Evolutionary conservation across 1,140 invertebrate genomes (phyloP).

Genomic region (Bombus terrestris): DNA sequence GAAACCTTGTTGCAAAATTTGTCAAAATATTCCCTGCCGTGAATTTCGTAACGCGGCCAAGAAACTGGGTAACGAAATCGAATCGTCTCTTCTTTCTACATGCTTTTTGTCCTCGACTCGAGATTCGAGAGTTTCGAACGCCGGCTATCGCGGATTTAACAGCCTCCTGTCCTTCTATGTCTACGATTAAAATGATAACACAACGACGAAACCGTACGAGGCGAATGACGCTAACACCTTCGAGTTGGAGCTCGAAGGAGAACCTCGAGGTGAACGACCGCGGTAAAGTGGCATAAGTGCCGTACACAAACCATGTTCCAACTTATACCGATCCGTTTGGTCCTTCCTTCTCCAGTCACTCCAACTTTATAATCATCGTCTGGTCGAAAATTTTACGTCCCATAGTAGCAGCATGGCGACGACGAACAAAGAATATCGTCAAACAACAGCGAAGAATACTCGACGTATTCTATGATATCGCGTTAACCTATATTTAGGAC

Average conservation of each 20-base stretch:
- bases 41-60: conserved; percentile 22
- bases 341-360: conserved; percentile 45
- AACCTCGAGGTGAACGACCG: conserved; percentile 68
- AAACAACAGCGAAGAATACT: too few species aligned
- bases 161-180: background rate
- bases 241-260: conserved; percentile 39
- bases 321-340: conserved; percentile 28
- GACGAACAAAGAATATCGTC: too few species aligned
- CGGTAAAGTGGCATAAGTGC: conserved; percentile 64
- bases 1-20: conserved; percentile 15
- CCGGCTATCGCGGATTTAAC: background rate
- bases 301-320: conserved; percentile 43
- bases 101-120: background rate
- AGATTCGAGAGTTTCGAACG: background rate
- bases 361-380: conserved; percentile 45
- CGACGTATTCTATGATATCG: too few species aligned
- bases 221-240: conserved; percentile 46
- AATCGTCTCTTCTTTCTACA: background rate
- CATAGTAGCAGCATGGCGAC: too few species aligned
- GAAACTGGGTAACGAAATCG: conserved; percentile 29
- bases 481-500: too few species aligned
- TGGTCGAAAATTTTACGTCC: conserved; percentile 36
- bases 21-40: background rate
- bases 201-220: conserved; percentile 44
- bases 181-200: conserved; percentile 26